A percentile compares a stretch with the other conserved stretches of the same genome.
Evolutionary conservation across 2,797 vertebrate species (phyloP).

Genomic region (Austrolebias charrua): DNA sequence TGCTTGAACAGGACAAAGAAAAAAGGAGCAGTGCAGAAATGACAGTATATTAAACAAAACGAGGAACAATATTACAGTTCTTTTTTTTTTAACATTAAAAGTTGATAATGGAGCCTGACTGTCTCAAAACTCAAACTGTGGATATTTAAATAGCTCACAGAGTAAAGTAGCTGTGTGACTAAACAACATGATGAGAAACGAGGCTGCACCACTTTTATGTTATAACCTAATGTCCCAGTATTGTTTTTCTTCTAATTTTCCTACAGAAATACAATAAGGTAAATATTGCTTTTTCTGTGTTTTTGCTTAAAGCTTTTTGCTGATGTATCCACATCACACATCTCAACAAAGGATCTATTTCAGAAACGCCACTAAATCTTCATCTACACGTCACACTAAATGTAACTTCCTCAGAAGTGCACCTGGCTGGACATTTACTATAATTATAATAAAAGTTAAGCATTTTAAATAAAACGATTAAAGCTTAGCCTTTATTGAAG

Average conservation of each 20-base stretch:
- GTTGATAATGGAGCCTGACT: conserved; percentile 16
- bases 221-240: conserved; percentile 4
- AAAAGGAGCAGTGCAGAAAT: neutral
- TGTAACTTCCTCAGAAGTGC: conserved; percentile 5
- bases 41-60: neutral
- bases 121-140: neutral
- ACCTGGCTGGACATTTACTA: conserved; percentile 7
- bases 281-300: neutral
- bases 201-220: conserved; percentile 6
- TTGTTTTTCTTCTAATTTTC: neutral
- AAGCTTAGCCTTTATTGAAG: no score
- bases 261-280: neutral
- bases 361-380: conserved; percentile 3
- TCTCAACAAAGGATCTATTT: neutral
- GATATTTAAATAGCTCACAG: neutral
- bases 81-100: no score
- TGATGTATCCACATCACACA: neutral
- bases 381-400: conserved; percentile 4
- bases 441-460: neutral
- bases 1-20: neutral
- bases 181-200: conserved; percentile 8
- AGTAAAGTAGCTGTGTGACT: conserved; percentile 4
- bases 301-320: conserved; percentile 11
- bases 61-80: conserved; percentile 5
- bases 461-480: no score